Conservation (phyloP, 2,888 invertebrate species). For the Sicus ferrugineus region DNA sequence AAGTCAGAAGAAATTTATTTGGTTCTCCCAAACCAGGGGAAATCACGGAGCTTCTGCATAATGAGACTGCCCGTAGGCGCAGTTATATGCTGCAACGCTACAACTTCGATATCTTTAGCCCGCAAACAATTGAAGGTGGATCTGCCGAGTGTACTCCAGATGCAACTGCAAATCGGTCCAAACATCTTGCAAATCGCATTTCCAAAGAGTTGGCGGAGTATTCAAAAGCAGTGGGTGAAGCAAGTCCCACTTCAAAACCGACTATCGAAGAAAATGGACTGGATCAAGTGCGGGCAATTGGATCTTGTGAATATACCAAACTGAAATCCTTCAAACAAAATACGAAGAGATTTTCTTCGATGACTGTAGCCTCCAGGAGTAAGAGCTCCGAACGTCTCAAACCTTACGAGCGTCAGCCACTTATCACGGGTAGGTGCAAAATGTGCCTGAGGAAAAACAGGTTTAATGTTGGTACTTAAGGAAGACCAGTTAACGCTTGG, state of each 20-base stretch:
- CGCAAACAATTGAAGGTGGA: background rate
- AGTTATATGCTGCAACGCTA: constrained; percentile 20
- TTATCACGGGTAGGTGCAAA: constrained; percentile 24
- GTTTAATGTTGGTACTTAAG: too few species aligned
- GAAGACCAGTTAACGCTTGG: too few species aligned
- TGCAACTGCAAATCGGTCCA: background rate
- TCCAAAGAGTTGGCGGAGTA: too few species aligned
- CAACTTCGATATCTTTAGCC: constrained; percentile 25
- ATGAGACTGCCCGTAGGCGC: constrained; percentile 18
- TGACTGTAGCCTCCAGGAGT: background rate
- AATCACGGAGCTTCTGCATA: constrained; percentile 11
- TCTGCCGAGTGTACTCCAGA: background rate
- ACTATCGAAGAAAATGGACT: background rate
- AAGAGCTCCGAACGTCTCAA: constrained; percentile 8
- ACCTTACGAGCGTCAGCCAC: constrained; percentile 25
- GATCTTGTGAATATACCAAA: background rate
- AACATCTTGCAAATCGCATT: too few species aligned
- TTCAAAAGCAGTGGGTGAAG: background rate
- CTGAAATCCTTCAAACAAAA: background rate
- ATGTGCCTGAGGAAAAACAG: too few species aligned
- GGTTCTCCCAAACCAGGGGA: constrained; percentile 24
- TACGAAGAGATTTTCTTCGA: background rate
- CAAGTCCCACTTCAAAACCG: too few species aligned
- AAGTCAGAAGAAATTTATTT: constrained; percentile 26
- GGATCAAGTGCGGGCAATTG: constrained; percentile 4